Percentiles rank a stretch among this genome's conserved stretches.
Conservation (phyloP, 2,797 vertebrate genomes). For the Rhadinocentrus ornatus region DNA sequence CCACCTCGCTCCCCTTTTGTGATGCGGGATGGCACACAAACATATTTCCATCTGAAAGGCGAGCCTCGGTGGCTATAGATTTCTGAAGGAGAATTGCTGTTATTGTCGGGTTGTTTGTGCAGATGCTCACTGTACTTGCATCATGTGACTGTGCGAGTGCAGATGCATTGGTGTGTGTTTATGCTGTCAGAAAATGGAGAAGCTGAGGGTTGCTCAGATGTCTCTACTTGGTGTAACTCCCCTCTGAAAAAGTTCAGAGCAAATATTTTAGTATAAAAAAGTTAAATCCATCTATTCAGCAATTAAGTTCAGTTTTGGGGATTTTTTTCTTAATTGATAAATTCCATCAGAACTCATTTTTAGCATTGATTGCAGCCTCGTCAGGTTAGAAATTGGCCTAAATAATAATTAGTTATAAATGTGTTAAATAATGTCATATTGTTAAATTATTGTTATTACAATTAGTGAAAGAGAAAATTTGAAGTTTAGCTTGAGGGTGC, state of each 20-base stretch:
- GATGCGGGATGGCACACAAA: constrained; percentile 72
- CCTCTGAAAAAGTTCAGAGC: not conserved
- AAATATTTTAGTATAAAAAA: not conserved
- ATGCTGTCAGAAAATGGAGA: constrained; percentile 12
- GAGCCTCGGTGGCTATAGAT: constrained; percentile 62
- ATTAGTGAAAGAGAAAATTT: not conserved
- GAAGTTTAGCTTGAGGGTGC: not conserved
- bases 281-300: not conserved
- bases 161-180: constrained; percentile 17
- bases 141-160: constrained; percentile 21
- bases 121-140: constrained; percentile 39
- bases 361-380: not conserved
- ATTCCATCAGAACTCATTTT: not conserved
- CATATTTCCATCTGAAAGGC: constrained; percentile 86
- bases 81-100: constrained; percentile 71
- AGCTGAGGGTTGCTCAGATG: constrained; percentile 8
- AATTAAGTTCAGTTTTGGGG: not conserved
- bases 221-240: not conserved
- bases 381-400: not conserved
- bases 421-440: not conserved
- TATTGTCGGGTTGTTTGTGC: constrained; percentile 69
- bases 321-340: not conserved
- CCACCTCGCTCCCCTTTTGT: constrained; percentile 53
- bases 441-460: not conserved
- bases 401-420: not conserved